A percentile compares a stretch with the other conserved stretches of the same genome.
Evolutionary conservation across 2,888 invertebrate species (phyloP).

Genomic region (Ptychoptera albimana): DNA sequence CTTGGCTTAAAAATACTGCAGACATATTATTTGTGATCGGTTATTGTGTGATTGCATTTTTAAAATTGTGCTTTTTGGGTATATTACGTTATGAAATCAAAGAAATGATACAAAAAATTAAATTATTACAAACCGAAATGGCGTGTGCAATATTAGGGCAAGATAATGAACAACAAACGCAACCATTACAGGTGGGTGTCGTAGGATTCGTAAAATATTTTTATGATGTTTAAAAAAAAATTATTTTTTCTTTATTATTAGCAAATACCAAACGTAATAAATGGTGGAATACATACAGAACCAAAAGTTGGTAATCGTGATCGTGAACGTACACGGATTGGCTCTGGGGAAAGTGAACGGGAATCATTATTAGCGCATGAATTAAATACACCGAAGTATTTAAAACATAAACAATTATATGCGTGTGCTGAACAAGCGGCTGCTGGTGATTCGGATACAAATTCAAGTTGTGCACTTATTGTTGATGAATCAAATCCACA

Average conservation of each 20-base stretch:
- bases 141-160: constrained; percentile 32
- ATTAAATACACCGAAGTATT: constrained; percentile 11
- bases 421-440: constrained; percentile 10
- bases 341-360: constrained; percentile 15
- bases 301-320: constrained; percentile 15
- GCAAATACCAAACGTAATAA: constrained; percentile 6
- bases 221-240: background rate
- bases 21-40: constrained; percentile 68
- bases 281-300: constrained; percentile 14
- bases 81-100: constrained; percentile 74
- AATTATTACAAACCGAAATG: constrained; percentile 53
- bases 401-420: constrained; percentile 13
- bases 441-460: constrained; percentile 35
- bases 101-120: constrained; percentile 85
- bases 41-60: constrained; percentile 77
- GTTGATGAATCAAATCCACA: constrained; percentile 24
- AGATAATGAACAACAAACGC: constrained; percentile 17
- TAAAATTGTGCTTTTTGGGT: constrained; percentile 77
- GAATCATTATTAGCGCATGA: constrained; percentile 14
- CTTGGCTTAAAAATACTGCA: constrained; percentile 63
- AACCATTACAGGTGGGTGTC: constrained; percentile 13
- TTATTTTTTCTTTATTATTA: background rate
- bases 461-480: constrained; percentile 39
- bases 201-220: background rate
- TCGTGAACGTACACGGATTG: constrained; percentile 13